Conservation (phyloP, 2,113 vertebrate genomes). For the Ifrita kowaldi region DNA sequence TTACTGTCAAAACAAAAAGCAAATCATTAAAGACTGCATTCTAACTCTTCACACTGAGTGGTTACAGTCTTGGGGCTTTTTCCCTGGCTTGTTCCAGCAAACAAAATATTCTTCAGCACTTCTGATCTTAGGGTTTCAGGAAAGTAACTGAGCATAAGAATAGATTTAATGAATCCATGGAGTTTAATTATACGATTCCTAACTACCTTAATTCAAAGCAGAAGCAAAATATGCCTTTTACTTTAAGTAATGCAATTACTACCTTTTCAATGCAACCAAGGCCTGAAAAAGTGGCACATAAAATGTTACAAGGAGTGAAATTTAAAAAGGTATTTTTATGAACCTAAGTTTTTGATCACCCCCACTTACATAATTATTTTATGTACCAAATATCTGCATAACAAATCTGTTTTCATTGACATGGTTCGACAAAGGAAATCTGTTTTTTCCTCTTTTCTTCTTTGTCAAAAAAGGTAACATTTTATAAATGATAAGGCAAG, state of each 20-base stretch:
- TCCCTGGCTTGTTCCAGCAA: neutral
- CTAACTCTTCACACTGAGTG: constrained; percentile 31
- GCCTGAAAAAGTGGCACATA: neutral
- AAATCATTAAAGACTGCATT: constrained; percentile 30
- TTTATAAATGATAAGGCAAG: neutral
- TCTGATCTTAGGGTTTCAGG: neutral
- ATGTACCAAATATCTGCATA: neutral
- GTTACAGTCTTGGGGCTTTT: neutral
- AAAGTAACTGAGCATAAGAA: neutral
- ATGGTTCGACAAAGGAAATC: neutral
- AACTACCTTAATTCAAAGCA: neutral
- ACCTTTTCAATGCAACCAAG: neutral
- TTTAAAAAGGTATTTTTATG: neutral
- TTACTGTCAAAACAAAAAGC: neutral
- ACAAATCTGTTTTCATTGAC: neutral
- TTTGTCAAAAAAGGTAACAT: neutral
- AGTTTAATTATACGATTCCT: neutral
- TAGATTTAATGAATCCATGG: neutral
- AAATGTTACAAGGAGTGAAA: neutral
- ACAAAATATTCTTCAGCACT: neutral
- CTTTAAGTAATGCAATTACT: neutral
- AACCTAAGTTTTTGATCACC: neutral
- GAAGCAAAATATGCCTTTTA: neutral
- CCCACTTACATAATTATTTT: neutral
- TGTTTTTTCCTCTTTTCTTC: neutral